Conservation (phyloP, 2,888 invertebrate species). For the Biston betularia region DNA sequence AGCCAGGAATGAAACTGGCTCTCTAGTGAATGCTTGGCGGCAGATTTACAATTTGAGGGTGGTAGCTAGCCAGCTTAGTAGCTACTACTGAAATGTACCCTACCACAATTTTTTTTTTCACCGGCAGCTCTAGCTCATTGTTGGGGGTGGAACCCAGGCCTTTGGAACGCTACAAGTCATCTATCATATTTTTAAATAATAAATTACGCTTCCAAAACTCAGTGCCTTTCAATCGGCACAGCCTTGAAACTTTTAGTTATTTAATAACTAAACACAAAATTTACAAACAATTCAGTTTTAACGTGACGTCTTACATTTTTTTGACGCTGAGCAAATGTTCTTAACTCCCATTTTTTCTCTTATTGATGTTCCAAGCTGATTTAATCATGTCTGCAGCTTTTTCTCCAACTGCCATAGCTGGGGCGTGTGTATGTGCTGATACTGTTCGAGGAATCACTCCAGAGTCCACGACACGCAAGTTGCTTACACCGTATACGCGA, state of each 20-base stretch:
- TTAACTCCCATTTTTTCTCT: not conserved
- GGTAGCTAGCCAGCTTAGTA: too few relatives aligned
- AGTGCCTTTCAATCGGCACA: not conserved
- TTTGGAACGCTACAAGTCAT: too few relatives aligned
- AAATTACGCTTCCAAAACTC: not conserved
- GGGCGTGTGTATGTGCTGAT: conserved; percentile 89
- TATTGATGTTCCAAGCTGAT: conserved; percentile 67
- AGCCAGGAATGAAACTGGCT: too few relatives aligned
- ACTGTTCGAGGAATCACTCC: conserved; percentile 89
- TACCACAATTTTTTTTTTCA: too few relatives aligned
- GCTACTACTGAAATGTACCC: too few relatives aligned
- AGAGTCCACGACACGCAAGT: conserved; percentile 88
- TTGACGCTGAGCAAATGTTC: not conserved
- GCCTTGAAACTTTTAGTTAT: not conserved
- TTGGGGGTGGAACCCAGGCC: too few relatives aligned
- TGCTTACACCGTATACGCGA: conserved; percentile 86
- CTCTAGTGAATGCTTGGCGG: too few relatives aligned
- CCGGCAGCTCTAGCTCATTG: too few relatives aligned
- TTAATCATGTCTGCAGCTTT: conserved; percentile 89
- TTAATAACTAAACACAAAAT: not conserved
- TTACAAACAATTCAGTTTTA: too few relatives aligned
- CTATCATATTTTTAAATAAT: not conserved
- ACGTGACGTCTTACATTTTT: too few relatives aligned
- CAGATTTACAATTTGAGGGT: too few relatives aligned
- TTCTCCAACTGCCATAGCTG: conserved; percentile 90